Percentiles rank a stretch among this genome's conserved stretches.
Evolutionary conservation across 2,888 invertebrate genomes (phyloP).

Genomic region (Acanthoscelides obtectus): DNA sequence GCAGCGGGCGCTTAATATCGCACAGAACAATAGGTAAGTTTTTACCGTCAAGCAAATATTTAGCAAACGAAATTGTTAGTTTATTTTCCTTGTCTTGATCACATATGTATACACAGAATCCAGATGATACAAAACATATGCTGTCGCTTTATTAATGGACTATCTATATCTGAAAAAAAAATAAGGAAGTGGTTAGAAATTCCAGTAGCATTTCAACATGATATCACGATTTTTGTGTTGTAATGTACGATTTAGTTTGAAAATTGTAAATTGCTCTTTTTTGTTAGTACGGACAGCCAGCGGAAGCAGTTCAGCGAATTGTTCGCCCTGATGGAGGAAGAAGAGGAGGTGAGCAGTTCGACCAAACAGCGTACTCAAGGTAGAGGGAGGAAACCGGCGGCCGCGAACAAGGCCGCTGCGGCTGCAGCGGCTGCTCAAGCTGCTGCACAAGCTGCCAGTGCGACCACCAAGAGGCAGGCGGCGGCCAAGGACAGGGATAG

Average conservation of each 20-base stretch:
- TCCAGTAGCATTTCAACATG: too few relatives aligned
- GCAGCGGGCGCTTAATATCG: slow-evolving; percentile 85
- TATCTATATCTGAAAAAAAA: too few relatives aligned
- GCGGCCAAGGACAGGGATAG: slow-evolving; percentile 22
- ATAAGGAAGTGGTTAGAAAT: too few relatives aligned
- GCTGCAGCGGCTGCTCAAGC: slow-evolving; percentile 21
- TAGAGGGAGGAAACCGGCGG: slow-evolving; percentile 48
- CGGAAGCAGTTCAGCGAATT: slow-evolving; percentile 88
- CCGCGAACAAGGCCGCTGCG: slow-evolving; percentile 34
- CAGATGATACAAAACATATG: too few relatives aligned
- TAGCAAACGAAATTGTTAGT: too few relatives aligned
- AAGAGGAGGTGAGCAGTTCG: slow-evolving; percentile 64
- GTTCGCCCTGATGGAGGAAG: slow-evolving; percentile 85
- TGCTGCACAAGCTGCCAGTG: slow-evolving; percentile 25
- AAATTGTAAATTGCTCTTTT: not conserved
- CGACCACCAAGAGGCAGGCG: slow-evolving; percentile 31
- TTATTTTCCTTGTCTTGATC: too few relatives aligned
- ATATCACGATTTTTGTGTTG: too few relatives aligned
- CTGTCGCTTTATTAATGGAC: too few relatives aligned
- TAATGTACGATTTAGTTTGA: too few relatives aligned
- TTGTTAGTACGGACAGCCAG: slow-evolving; percentile 66
- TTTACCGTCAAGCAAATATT: too few relatives aligned
- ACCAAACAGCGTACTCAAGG: slow-evolving; percentile 56
- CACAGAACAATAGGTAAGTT: slow-evolving; percentile 62
- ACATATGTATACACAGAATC: too few relatives aligned